Evolutionary conservation across 2,797 vertebrate genomes (phyloP).

Genomic region (Semaprochilodus insignis): DNA sequence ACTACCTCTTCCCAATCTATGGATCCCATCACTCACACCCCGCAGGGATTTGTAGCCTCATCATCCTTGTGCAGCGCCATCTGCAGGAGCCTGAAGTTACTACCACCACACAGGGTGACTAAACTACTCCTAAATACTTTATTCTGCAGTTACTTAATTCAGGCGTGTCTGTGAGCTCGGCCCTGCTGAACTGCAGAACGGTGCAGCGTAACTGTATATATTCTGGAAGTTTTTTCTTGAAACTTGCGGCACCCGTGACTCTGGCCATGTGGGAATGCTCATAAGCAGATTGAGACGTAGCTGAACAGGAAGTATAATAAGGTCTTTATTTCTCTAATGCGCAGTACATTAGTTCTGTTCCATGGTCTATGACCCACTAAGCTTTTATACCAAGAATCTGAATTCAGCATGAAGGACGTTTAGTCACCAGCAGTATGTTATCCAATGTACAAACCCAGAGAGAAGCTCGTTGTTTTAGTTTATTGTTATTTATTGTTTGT

Average conservation of each 20-base stretch:
- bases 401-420: not conserved
- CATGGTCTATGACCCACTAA: not conserved
- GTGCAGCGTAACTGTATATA: not conserved
- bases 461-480: not conserved
- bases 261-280: not conserved
- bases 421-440: not conserved
- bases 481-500: too few species aligned
- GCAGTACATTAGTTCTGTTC: not conserved
- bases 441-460: not conserved
- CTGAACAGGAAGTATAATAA: not conserved
- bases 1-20: too few species aligned
- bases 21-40: too few species aligned
- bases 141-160: not conserved
- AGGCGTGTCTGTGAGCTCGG: not conserved
- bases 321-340: conserved; percentile 22
- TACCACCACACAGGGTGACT: too few species aligned
- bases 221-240: not conserved
- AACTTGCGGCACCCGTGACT: not conserved
- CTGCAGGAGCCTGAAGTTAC: too few species aligned
- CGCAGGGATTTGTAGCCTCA: too few species aligned
- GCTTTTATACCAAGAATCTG: not conserved
- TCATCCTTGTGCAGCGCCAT: too few species aligned
- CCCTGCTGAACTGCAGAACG: not conserved
- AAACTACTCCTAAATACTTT: too few species aligned
- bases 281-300: conserved; percentile 8